Evolutionary conservation across 2,888 invertebrate species (phyloP), one percentile per base, ranked within the genome.

Genomic region (Zootermopsis nevadensis): DNA sequence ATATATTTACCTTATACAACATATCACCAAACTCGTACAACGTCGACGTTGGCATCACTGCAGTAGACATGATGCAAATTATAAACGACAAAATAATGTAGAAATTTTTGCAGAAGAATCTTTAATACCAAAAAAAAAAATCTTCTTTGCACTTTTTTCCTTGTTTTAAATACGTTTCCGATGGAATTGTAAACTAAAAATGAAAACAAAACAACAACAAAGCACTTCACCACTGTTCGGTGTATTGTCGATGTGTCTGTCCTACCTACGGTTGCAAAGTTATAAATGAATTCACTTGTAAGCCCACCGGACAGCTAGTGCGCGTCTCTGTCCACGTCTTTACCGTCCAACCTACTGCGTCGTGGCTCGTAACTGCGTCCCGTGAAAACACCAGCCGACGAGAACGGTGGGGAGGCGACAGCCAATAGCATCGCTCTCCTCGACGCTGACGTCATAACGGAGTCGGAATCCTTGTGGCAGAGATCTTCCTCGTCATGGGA

Each of bases 11-110:
- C 94, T 94, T 94, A 89, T 93, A 92, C 88, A 94, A 91, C 90
- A 93, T 92, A 90, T 94, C 94, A 91, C 93, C 93, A 91, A 94
- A 94, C 88, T 94, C 94, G 91, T 93, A 94, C 91, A 94, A 77
- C 42, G 85, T 92, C 89, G 94, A 92, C 90, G 93, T 89, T 90
- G 93, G 93, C 94, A 94, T 94, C 90, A 94, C 94, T 90, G 94
- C 94, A 87, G 95, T 94, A 91, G 94, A 94, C 95, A 94, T 95
- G 89, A 90, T 82, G 60, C 24, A 27, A 33, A 55, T 35, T 55
- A n/a, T n/a, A 33, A 77, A 53, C 22, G 55, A 30, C 55, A 30
- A 33, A 55, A 55, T 24, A 27, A 79, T 67, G 30, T 27, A 27
- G 67, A 15, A 24, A 30, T 7, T 67, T 67, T 3, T 67, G 6